Conservation (phyloP, 2,888 invertebrate species). For the Drosophila fungiperda region DNA sequence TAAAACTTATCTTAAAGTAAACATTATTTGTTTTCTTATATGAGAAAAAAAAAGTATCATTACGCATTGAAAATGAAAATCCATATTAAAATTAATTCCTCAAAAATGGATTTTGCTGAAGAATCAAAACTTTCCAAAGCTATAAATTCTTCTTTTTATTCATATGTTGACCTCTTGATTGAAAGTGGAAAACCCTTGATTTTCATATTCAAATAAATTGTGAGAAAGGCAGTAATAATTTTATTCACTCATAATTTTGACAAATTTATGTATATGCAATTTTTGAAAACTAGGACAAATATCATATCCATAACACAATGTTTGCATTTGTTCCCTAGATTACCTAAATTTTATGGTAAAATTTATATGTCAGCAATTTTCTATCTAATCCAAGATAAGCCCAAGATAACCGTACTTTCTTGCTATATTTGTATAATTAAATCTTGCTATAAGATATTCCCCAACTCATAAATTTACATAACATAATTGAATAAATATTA, state of each 20-base stretch:
- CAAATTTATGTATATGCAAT: no score
- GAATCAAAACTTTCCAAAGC: no score
- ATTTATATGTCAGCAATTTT: background rate
- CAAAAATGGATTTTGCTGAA: no score
- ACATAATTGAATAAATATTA: constrained; percentile 2
- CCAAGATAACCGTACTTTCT: background rate
- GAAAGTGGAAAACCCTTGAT: no score
- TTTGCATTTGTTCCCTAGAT: background rate
- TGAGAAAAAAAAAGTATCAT: background rate
- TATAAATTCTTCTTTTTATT: no score
- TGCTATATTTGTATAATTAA: background rate
- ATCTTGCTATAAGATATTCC: background rate
- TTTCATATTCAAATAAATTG: no score
- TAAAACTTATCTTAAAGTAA: background rate
- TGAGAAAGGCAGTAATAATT: no score
- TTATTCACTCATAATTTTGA: no score
- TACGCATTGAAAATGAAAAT: background rate
- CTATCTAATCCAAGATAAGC: background rate
- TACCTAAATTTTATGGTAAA: background rate
- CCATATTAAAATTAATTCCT: no score
- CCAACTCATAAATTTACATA: background rate
- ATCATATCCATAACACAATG: background rate
- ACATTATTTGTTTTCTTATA: background rate
- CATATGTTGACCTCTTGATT: no score
- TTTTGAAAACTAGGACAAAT: background rate